Evolutionary conservation across 2,113 vertebrate species (phyloP).

Genomic region (Scatophagus argus): DNA sequence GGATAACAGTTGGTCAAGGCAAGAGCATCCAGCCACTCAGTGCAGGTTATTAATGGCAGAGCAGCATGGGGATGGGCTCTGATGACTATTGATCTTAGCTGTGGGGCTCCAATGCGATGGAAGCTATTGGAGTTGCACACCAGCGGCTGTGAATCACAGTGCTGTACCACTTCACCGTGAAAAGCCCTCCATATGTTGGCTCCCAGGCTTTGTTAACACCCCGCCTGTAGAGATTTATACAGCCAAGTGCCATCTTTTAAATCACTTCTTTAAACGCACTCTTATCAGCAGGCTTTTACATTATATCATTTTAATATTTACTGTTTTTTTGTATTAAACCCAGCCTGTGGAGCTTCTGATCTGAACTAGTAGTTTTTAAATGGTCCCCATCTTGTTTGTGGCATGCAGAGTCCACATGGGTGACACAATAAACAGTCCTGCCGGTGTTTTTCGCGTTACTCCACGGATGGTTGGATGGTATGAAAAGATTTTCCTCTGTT

Average conservation of each 20-base stretch:
- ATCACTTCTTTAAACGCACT: slow-evolving; percentile 33
- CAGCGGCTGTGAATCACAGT: slow-evolving; percentile 50
- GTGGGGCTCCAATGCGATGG: slow-evolving; percentile 44
- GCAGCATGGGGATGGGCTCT: slow-evolving; percentile 61
- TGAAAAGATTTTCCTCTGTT: slow-evolving; percentile 15
- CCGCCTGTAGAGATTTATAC: slow-evolving; percentile 35
- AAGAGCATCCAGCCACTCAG: slow-evolving; percentile 56
- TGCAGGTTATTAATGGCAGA: slow-evolving; percentile 70
- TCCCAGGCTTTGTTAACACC: slow-evolving; percentile 40
- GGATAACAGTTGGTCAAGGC: slow-evolving; percentile 70
- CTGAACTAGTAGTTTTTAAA: no score
- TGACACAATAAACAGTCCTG: neutral
- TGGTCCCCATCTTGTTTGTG: neutral
- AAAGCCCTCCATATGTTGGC: slow-evolving; percentile 38
- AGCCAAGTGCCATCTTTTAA: slow-evolving; percentile 6
- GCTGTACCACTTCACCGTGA: slow-evolving; percentile 47
- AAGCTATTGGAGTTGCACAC: slow-evolving; percentile 46
- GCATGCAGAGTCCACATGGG: no score
- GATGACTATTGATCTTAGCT: slow-evolving; percentile 74
- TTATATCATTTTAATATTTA: neutral
- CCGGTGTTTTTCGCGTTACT: neutral
- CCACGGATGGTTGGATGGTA: neutral
- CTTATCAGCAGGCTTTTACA: neutral
- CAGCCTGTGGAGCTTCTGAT: neutral
- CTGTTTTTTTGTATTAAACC: neutral